Base-by-base conservation (phyloP, 2,797 vertebrate genomes). In the Spinus olivaceus region DNA sequence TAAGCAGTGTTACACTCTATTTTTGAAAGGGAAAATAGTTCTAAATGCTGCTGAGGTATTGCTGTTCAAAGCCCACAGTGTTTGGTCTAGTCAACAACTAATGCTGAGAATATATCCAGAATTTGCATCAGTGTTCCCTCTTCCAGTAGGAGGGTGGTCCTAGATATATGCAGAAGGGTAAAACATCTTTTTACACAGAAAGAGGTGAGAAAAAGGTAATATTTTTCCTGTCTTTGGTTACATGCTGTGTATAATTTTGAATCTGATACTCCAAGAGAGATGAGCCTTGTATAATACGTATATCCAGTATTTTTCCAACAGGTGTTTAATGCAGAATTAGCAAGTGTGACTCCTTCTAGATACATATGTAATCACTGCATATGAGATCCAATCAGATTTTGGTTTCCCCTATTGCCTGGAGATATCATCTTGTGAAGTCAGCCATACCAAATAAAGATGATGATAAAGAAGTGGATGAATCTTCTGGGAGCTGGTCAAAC, bases 11-110 rank as follows among this genome's bases (percentile, higher is more conserved):
- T 56, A 8, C 25, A 25, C 30, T 46, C 22, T 51, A 67, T 37
- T 81, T 81, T 47, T 79, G 54, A 63, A 76, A 78, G 8, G 33
- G 27, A 72, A 67, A 73, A 49, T 33, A 18, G 4, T 14, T 81
- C 53, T 72, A 30, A 33, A 37, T 92, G 24, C 10, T 84, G 27
- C 44, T 59, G 59, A 65, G 13, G 30, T 61, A 2, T 19, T 78
- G 41, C 9, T 86, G 14, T 39, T 86, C n/a, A 23, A 57, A 59
- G 23, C 23, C 24, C 0, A 0, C 7, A 1, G 7, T 22, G 8
- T 69, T 60, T 51, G 65, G 14, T 18, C 21, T 35, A 35, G 11
- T 37, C 35, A 89, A 50, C 11, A 64, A 6, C 35, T 53, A 44
- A 73, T 10, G 19, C 8, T n/a, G 50, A 76, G 41, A 51, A n/a